These are phyloP conservation scores for Drosophila burlai DNA, from an alignment of 1,140 invertebrate species.

Conservation along the genomic window DNA sequence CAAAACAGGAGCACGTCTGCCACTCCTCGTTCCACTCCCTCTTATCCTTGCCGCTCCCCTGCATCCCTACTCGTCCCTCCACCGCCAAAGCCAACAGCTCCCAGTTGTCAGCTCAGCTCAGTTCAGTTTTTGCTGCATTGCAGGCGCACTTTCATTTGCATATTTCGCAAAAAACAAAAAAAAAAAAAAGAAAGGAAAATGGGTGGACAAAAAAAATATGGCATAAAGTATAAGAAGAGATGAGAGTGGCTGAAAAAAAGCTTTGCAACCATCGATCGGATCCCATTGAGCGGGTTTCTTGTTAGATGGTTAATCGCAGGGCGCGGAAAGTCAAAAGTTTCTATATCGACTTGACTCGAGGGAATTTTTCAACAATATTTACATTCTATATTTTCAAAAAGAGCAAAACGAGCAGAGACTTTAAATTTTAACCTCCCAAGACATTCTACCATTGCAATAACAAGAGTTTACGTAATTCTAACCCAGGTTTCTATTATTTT, in stretches of 20 bases:
- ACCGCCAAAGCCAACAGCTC: slow-evolving; percentile 36
- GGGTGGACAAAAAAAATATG: slow-evolving; percentile 32
- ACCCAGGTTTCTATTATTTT: slow-evolving; percentile 1
- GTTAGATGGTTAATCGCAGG: slow-evolving; percentile 58
- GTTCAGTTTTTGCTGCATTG: slow-evolving; percentile 72
- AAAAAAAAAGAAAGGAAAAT: not conserved
- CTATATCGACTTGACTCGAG: slow-evolving; percentile 4
- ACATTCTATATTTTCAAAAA: slow-evolving; percentile 16
- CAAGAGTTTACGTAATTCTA: not conserved
- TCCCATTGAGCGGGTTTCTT: slow-evolving; percentile 43
- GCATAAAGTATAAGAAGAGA: slow-evolving; percentile 29
- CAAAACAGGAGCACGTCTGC: slow-evolving; percentile 51
- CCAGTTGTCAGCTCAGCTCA: slow-evolving; percentile 47
- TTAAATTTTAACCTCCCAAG: not conserved
- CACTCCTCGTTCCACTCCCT: slow-evolving; percentile 15
- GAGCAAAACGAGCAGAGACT: not conserved
- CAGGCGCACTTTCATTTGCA: slow-evolving; percentile 81
- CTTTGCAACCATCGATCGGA: slow-evolving; percentile 55
- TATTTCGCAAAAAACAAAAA: slow-evolving; percentile 43
- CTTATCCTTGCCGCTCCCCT: slow-evolving; percentile 1
- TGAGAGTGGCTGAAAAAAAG: slow-evolving; percentile 36
- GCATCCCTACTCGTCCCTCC: slow-evolving; percentile 14
- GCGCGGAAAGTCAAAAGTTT: slow-evolving; percentile 50
- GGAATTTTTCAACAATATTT: slow-evolving; percentile 36
- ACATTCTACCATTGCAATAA: not conserved